phyloP scores from a whole-genome alignment of 2,113 vertebrate species.

The Lophochroa leadbeateri region DNA sequence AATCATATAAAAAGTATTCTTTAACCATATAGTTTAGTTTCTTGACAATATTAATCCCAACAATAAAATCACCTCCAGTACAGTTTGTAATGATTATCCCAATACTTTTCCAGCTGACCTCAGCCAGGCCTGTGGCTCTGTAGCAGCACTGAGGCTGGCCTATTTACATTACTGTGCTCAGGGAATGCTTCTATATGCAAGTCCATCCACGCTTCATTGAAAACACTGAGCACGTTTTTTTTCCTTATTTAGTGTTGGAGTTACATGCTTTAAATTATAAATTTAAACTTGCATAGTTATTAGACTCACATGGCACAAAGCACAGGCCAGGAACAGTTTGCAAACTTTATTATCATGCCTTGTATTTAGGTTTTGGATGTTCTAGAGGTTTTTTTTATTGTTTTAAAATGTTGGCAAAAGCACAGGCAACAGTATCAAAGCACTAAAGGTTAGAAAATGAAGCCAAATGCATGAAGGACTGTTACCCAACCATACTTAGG shows the following conservation, averaged over 20 bases:
- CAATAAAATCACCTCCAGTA: not conserved
- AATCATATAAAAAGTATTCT: not conserved
- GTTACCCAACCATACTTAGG: not conserved
- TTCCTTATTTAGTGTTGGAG: not conserved
- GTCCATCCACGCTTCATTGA: not conserved
- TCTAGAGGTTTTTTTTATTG: not conserved
- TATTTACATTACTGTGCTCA: not conserved
- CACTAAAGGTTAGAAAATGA: slow-evolving; percentile 24
- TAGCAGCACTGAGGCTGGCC: not conserved
- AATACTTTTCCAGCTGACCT: not conserved
- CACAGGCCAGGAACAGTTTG: not conserved
- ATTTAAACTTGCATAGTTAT: not conserved
- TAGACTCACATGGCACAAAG: not conserved
- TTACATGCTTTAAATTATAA: slow-evolving; percentile 2
- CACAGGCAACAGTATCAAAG: not conserved
- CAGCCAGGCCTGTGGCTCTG: not conserved
- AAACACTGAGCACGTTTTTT: not conserved
- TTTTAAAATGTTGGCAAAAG: slow-evolving; percentile 23
- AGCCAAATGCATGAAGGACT: not conserved
- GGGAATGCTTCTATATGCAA: not conserved
- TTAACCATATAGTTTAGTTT: not conserved
- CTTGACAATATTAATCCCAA: not conserved
- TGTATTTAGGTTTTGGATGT: not conserved
- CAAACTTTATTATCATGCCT: not conserved
- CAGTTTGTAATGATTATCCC: not conserved